phyloP scores from a whole-genome alignment of 2,113 vertebrate genomes.

The Paradoxurus hermaphroditus region DNA sequence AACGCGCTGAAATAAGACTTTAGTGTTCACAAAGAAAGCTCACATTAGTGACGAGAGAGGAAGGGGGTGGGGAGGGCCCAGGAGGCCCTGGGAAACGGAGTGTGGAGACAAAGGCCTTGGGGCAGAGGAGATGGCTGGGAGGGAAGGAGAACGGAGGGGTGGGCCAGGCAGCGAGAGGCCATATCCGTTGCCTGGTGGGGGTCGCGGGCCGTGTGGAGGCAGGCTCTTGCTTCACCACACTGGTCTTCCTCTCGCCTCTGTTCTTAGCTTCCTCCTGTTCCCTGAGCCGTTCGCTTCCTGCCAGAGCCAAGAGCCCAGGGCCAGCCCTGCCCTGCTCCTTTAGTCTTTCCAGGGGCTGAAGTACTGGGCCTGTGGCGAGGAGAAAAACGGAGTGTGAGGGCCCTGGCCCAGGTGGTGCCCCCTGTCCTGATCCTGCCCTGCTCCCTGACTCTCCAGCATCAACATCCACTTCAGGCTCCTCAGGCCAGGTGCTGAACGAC shows the following conservation, averaged over 20 bases:
- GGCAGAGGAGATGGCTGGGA: background rate
- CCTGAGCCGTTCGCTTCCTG: background rate
- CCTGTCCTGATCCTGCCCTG: too few relatives aligned
- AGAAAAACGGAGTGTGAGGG: background rate
- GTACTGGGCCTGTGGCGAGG: conserved; percentile 25
- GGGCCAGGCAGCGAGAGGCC: background rate
- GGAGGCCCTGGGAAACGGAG: background rate
- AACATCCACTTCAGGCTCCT: background rate
- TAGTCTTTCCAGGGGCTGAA: conserved; percentile 58
- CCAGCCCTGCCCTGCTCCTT: background rate
- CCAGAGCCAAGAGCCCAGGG: background rate
- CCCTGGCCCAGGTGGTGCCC: too few relatives aligned
- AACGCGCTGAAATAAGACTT: conserved; percentile 55
- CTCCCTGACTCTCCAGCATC: background rate
- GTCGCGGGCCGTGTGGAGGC: background rate
- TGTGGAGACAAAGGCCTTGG: background rate
- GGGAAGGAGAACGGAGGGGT: background rate
- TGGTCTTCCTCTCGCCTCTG: background rate
- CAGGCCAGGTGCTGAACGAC: background rate
- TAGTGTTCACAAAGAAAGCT: conserved; percentile 61
- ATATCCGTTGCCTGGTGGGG: accelerated
- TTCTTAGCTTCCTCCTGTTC: background rate
- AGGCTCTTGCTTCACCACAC: background rate
- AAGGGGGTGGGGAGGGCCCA: background rate
- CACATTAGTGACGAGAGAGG: background rate